These are phyloP conservation scores for Quiscalus mexicanus DNA, from an alignment of 2,113 vertebrate genomes.

Conservation along the genomic window DNA sequence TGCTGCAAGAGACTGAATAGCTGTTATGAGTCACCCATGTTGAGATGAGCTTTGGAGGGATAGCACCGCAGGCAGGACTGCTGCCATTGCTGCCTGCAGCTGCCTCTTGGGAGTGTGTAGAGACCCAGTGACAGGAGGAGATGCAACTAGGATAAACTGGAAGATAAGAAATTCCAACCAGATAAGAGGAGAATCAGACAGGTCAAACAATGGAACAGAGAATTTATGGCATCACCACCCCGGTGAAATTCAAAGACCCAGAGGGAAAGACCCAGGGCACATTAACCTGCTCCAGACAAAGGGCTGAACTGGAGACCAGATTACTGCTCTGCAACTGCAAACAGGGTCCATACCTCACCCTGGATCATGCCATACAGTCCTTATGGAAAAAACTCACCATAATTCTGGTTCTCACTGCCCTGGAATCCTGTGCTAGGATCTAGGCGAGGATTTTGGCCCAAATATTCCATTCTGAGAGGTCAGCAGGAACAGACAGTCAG, in stretches of 20 bases:
- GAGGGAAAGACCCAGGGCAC: neutral
- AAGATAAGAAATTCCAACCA: neutral
- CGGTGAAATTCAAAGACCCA: neutral
- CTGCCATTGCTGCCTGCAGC: neutral
- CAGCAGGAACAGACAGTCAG: neutral
- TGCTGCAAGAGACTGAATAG: neutral
- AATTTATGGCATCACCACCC: neutral
- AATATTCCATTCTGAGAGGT: neutral
- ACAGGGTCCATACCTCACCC: neutral
- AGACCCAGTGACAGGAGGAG: neutral
- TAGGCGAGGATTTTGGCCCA: neutral
- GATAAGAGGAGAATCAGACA: neutral
- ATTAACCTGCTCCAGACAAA: neutral
- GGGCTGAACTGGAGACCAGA: neutral
- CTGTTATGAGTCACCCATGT: neutral
- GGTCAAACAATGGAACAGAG: neutral
- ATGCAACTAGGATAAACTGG: neutral
- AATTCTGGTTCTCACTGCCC: neutral
- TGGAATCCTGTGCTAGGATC: neutral
- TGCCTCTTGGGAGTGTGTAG: neutral
- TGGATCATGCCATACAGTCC: accelerated
- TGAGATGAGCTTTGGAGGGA: neutral
- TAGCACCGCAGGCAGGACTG: accelerated
- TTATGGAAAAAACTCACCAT: neutral
- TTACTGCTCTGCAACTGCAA: neutral